These are phyloP conservation scores for Pelmatolapia mariae DNA, from an alignment of 2,113 vertebrate species.

Conservation along the genomic window DNA sequence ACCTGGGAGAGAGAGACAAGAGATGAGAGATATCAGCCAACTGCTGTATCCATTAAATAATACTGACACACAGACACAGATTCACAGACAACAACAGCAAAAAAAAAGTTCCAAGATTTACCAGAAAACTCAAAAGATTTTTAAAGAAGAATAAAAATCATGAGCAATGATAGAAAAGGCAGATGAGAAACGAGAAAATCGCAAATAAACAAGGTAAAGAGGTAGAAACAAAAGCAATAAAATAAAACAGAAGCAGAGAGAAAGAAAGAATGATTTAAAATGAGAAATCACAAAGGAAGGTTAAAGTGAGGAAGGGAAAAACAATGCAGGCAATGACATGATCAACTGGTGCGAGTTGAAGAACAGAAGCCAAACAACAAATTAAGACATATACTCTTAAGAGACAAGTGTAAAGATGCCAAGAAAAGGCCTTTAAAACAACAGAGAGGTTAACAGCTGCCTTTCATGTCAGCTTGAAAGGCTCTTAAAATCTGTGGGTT, in stretches of 20 bases:
- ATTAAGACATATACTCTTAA: neutral
- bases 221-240: neutral
- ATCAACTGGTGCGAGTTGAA: neutral
- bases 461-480: constrained; percentile 57
- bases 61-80: neutral
- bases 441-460: neutral
- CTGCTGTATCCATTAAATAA: neutral
- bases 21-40: neutral
- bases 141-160: neutral
- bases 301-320: neutral
- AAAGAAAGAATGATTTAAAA: neutral
- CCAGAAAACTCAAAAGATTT: neutral
- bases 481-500: constrained; percentile 10
- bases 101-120: neutral
- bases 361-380: neutral
- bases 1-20: constrained; percentile 72
- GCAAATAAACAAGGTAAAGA: neutral
- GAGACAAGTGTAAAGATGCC: neutral
- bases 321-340: neutral
- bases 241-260: neutral
- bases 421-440: constrained; percentile 10
- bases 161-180: neutral
- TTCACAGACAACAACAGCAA: neutral
- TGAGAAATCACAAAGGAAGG: neutral
- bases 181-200: neutral